Percentiles rank a stretch among this genome's conserved stretches.
Evolutionary conservation across 2,113 vertebrate genomes (phyloP).

Genomic region (Ictalurus furcatus): DNA sequence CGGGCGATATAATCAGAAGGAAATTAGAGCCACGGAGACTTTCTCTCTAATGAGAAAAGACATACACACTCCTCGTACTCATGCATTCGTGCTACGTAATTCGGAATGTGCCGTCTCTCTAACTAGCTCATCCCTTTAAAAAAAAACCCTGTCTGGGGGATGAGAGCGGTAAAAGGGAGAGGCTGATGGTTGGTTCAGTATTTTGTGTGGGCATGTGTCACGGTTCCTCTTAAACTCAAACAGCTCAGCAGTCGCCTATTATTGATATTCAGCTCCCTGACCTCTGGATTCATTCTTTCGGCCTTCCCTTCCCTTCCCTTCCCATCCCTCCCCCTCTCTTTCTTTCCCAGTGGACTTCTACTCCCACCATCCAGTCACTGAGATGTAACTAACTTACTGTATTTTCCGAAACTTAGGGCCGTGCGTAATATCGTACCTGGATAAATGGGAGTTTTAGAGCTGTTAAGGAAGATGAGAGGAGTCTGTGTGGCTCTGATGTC

Average conservation of each 20-base stretch:
- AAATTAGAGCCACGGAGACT: constrained; percentile 30
- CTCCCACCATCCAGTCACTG: constrained; percentile 33
- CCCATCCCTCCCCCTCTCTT: constrained; percentile 30
- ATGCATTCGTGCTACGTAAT: constrained; percentile 11
- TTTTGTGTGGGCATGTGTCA: constrained; percentile 47
- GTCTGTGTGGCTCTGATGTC: neutral
- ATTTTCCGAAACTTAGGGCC: constrained; percentile 10
- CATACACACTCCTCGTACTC: constrained; percentile 4
- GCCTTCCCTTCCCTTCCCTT: neutral
- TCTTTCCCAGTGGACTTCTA: constrained; percentile 6
- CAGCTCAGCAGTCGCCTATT: constrained; percentile 70
- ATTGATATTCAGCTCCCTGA: constrained; percentile 83
- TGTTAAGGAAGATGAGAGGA: neutral
- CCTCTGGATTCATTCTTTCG: constrained; percentile 63
- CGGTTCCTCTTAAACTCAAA: constrained; percentile 42
- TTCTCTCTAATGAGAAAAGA: constrained; percentile 18
- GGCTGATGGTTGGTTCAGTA: constrained; percentile 10
- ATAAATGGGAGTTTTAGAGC: neutral
- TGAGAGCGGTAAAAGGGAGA: constrained; percentile 9
- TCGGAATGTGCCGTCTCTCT: constrained; percentile 32
- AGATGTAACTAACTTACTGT: constrained; percentile 23
- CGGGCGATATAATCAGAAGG: constrained; percentile 31
- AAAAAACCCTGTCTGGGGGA: neutral
- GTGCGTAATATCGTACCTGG: constrained; percentile 29
- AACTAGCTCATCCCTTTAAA: constrained; percentile 31